These are phyloP conservation scores for Drosophila miranda DNA, from an alignment of 1,140 invertebrate genomes.

Conservation along the genomic window DNA sequence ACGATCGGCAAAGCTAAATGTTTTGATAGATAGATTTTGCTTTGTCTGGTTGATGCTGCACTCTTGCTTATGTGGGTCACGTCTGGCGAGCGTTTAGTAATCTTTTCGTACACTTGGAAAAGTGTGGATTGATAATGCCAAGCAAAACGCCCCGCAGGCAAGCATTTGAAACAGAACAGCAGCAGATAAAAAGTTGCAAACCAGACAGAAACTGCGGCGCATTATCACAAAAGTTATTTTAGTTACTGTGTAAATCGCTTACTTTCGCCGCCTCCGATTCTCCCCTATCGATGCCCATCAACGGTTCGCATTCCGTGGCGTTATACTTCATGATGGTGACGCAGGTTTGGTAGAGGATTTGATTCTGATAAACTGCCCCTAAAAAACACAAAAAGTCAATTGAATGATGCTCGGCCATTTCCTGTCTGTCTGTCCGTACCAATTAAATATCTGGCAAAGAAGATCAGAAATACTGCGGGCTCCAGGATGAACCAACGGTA, in stretches of 20 bases:
- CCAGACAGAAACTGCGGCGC: conserved; percentile 4
- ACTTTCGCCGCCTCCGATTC: conserved; percentile 66
- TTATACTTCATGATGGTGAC: conserved; percentile 67
- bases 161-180: not conserved
- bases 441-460: conserved; percentile 71
- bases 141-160: conserved; percentile 16
- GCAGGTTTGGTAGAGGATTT: conserved; percentile 77
- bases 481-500: conserved; percentile 73
- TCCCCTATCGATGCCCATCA: conserved; percentile 68
- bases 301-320: conserved; percentile 66
- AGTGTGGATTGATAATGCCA: too few relatives aligned
- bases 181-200: conserved; percentile 21
- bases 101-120: not conserved
- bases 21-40: conserved; percentile 14
- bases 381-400: conserved; percentile 28
- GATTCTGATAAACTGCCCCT: conserved; percentile 78
- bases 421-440: conserved; percentile 27
- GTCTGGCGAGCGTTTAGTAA: not conserved
- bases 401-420: not conserved
- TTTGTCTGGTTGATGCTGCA: conserved; percentile 23
- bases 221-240: conserved; percentile 3
- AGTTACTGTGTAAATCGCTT: conserved; percentile 24
- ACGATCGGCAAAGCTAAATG: conserved; percentile 9
- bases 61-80: conserved; percentile 21
- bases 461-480: conserved; percentile 76